Conservation (phyloP, 2,797 vertebrate genomes). For the Phataginus tetradactyla region DNA sequence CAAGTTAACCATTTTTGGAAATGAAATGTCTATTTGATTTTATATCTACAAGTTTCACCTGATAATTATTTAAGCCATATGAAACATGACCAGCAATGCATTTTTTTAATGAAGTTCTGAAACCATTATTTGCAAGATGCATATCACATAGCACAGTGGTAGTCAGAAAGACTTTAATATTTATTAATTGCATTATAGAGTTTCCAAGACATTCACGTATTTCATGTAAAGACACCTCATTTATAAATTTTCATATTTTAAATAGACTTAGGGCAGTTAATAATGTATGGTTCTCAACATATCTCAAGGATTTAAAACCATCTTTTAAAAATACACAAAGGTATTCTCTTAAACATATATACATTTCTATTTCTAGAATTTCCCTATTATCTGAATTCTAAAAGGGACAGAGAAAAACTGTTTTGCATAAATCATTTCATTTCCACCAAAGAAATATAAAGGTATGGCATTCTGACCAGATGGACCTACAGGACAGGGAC, state of each 20-base stretch:
- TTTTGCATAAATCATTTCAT: not conserved
- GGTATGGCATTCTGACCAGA: not conserved
- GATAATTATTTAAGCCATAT: not conserved
- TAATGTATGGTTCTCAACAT: not conserved
- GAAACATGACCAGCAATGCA: not conserved
- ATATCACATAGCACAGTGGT: not conserved
- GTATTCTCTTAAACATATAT: not conserved
- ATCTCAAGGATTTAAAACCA: not conserved
- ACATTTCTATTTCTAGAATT: not conserved
- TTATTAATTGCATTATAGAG: not conserved
- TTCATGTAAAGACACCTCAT: not conserved
- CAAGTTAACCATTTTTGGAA: not conserved
- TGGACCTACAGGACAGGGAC: not conserved
- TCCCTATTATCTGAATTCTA: not conserved
- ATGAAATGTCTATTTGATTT: not conserved
- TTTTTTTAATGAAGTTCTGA: not conserved
- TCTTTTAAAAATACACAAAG: not conserved
- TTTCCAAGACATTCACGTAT: constrained; percentile 14
- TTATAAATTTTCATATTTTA: not conserved
- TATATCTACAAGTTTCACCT: not conserved
- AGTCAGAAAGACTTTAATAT: not conserved
- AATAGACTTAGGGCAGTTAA: not conserved
- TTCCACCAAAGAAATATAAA: not conserved
- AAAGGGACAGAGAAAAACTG: not conserved
- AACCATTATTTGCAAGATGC: not conserved